Percentiles rank a stretch among this genome's conserved stretches.
These are phyloP conservation scores for Cirrhinus mrigala DNA, from an alignment of 2,797 vertebrate species.

Conservation along the genomic window DNA sequence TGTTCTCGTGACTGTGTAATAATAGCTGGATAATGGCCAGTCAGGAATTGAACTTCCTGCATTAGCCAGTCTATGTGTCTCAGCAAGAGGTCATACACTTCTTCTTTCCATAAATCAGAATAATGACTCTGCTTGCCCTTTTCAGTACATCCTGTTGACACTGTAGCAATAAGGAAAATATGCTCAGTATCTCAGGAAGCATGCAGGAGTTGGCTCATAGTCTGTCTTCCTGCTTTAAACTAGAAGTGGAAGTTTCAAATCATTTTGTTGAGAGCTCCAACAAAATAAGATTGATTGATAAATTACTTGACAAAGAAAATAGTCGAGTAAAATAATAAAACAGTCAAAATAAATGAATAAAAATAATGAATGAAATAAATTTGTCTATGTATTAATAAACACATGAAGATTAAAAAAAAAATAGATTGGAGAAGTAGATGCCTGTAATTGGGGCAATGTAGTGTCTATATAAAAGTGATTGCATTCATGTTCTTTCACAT, in stretches of 20 bases:
- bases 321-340: background rate
- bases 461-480: background rate
- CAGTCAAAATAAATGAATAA: background rate
- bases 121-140: slow-evolving; percentile 11
- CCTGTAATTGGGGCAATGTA: background rate
- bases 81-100: slow-evolving; percentile 30
- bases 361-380: background rate
- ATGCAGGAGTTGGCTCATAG: background rate
- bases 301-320: background rate
- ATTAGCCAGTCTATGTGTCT: background rate
- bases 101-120: slow-evolving; percentile 30
- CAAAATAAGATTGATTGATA: background rate
- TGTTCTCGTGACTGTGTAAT: background rate
- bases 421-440: background rate
- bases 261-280: background rate
- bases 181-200: background rate
- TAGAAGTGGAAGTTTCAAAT: background rate
- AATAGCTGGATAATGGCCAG: slow-evolving; percentile 18
- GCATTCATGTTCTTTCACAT: background rate
- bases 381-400: background rate
- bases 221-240: background rate
- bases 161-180: background rate
- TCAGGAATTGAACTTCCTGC: slow-evolving; percentile 1
- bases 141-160: slow-evolving; percentile 31
- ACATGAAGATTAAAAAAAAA: background rate